These are phyloP conservation scores for Xestia c-nigrum DNA, from an alignment of 2,888 invertebrate genomes.

Conservation along the genomic window DNA sequence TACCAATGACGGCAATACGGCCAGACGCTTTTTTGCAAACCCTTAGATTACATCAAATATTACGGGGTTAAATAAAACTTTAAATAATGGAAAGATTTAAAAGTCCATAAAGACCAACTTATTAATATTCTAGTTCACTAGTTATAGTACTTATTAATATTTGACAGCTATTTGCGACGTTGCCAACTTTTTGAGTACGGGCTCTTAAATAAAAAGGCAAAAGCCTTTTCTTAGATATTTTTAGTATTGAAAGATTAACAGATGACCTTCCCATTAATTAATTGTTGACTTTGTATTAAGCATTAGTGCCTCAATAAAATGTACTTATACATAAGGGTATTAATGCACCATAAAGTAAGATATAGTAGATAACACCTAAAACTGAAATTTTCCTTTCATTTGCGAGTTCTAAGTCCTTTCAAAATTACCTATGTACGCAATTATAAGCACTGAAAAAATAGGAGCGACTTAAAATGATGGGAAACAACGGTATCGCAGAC, in stretches of 20 bases:
- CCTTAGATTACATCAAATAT: too few relatives aligned
- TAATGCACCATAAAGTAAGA: neutral
- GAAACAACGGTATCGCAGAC: slow-evolving; percentile 3
- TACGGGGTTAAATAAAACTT: too few relatives aligned
- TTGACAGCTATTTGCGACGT: too few relatives aligned
- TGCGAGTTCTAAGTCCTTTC: neutral
- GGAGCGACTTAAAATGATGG: slow-evolving; percentile 17
- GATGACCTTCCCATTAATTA: neutral
- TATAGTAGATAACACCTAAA: slow-evolving; percentile 9
- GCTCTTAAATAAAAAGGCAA: neutral
- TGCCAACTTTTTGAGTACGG: too few relatives aligned
- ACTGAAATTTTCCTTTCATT: slow-evolving; percentile 4
- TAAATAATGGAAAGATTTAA: too few relatives aligned
- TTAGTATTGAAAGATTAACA: neutral
- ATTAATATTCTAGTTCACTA: too few relatives aligned
- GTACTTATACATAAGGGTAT: neutral
- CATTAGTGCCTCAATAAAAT: slow-evolving; percentile 1
- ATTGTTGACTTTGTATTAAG: neutral
- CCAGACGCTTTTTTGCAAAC: too few relatives aligned
- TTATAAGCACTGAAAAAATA: slow-evolving; percentile 4
- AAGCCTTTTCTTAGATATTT: neutral
- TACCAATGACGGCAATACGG: too few relatives aligned
- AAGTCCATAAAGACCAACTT: too few relatives aligned
- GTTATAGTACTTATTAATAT: too few relatives aligned
- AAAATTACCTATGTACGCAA: slow-evolving; percentile 4